Evolutionary conservation across 2,888 invertebrate genomes (phyloP), one percentile per base, ranked within the genome.

Genomic region (Drosophila eohydei): DNA sequence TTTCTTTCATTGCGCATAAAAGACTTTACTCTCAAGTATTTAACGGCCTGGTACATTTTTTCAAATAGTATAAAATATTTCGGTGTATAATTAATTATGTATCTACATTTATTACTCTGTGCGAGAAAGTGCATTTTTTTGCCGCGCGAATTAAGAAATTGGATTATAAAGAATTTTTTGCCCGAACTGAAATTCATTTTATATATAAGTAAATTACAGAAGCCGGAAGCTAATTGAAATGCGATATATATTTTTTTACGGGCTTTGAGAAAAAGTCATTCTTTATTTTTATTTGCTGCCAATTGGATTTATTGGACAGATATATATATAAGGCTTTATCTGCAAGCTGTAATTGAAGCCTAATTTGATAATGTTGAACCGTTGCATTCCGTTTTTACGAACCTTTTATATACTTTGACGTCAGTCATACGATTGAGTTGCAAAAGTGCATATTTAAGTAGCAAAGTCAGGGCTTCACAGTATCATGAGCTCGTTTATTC

Each of bases 161-260:
- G 11, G 48, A 48, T 48, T 48, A 48, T 30, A 16, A 30, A 5
- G n/a, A n/a, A 4, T 7, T 46, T 46, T 44, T 44, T 44, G 26
- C 6, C 46, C 21, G 5, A 46, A 30, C n/a, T 7, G 9, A 30
- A 30, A 30, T 30, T 9, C 46, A 8, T 8, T 48, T 30, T 48
- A 30, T 30, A 46, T n/a, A n/a, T 48, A 48, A 48, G n/a, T 16
- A 4, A 48, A 48, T 48, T 48, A 48, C 48, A 16, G 9, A 30
- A 30, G 30, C 16, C 30, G 30, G 5, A 48, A 48, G 9, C n/a
- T 11, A 30, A 48, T 48, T n/a, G n/a, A 48, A 48, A 48, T 48
- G 30, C 30, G n/a, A 48, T 48, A 34, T 48, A 34, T 34, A 9
- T 48, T 48, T 14, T 46, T 2, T 11, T 9, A 30, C 30, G 30